Evolutionary conservation across 2,888 invertebrate genomes (phyloP).

Genomic region (Ennomos erosarius): DNA sequence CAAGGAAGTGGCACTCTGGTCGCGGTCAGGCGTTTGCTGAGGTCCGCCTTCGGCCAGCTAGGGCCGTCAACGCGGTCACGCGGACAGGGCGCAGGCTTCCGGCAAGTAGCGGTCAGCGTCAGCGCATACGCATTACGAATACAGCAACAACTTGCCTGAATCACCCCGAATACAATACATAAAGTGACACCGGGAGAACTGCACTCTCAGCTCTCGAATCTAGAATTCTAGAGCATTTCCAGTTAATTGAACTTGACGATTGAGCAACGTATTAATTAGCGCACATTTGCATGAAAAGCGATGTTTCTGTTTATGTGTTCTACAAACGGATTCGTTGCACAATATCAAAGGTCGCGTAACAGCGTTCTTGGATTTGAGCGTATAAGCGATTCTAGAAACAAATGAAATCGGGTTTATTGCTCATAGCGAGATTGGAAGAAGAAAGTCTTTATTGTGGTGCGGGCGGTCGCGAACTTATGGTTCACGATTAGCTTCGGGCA

Average conservation of each 20-base stretch:
- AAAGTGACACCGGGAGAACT: constrained; percentile 42
- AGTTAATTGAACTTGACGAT: constrained; percentile 7
- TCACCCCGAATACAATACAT: constrained; percentile 48
- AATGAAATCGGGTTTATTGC: constrained; percentile 68
- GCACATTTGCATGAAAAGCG: background rate
- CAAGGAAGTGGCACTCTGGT: constrained; percentile 52
- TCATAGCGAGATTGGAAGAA: constrained; percentile 67
- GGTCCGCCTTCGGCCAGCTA: constrained; percentile 51
- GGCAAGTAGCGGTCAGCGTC: constrained; percentile 56
- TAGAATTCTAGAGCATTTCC: background rate
- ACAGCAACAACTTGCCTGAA: constrained; percentile 42
- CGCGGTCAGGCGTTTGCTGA: constrained; percentile 45
- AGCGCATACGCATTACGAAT: no score
- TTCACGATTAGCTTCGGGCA: constrained; percentile 76
- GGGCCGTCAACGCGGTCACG: constrained; percentile 54
- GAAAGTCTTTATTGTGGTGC: constrained; percentile 69
- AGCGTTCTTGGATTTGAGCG: constrained; percentile 43
- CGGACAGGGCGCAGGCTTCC: constrained; percentile 57
- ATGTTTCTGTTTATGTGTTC: constrained; percentile 5
- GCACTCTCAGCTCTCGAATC: constrained; percentile 27
- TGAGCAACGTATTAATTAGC: constrained; percentile 13
- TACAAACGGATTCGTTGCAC: constrained; percentile 23
- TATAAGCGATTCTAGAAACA: constrained; percentile 56
- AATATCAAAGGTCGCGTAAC: constrained; percentile 41
- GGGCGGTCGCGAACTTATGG: constrained; percentile 64